Conservation (phyloP, 2,888 invertebrate genomes). For the Chirona hameri region DNA sequence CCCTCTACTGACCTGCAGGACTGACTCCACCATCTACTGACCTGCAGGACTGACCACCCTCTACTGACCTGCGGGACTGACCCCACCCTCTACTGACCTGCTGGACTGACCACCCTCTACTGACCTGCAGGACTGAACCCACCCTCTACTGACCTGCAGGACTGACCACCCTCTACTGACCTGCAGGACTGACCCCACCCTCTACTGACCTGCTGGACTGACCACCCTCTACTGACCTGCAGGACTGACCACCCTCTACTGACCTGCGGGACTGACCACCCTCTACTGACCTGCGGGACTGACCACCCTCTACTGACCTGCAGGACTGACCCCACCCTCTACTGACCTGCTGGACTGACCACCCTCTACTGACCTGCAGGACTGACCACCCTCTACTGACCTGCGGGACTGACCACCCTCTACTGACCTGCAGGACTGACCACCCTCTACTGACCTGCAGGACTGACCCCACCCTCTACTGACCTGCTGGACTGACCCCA, state of each 20-base stretch:
- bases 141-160: not conserved
- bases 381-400: not conserved
- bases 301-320: no score
- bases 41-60: not conserved
- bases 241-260: not conserved
- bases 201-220: no score
- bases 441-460: not conserved
- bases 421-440: no score
- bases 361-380: not conserved
- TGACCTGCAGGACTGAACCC: no score
- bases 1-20: not conserved
- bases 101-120: no score
- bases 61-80: constrained; percentile 1
- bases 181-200: not conserved
- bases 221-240: no score
- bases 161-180: not conserved
- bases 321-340: not conserved
- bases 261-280: not conserved
- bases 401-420: no score
- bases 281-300: not conserved
- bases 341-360: not conserved
- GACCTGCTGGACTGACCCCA: not conserved
- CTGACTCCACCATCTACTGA: not conserved
- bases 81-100: not conserved
- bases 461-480: not conserved